Percentiles rank a stretch among this genome's conserved stretches.
Conservation (phyloP, 2,113 vertebrate genomes). For the Telmatochromis sp. region DNA sequence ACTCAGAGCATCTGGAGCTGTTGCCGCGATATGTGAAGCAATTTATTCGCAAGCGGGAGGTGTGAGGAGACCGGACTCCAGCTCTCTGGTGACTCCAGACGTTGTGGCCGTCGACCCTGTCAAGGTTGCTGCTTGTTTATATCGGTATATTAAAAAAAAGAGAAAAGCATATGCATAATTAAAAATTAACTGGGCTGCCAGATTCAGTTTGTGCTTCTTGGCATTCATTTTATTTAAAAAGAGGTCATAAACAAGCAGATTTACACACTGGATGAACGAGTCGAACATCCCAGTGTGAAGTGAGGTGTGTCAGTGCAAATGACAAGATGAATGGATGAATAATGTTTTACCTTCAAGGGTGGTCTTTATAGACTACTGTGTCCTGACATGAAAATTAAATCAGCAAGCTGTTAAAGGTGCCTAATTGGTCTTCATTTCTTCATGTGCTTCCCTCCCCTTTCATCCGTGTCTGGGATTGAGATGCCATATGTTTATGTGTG, state of each 20-base stretch:
- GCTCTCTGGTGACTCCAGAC: slow-evolving; percentile 32
- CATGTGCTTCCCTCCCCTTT: not conserved
- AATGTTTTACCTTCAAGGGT: not conserved
- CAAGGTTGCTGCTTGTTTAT: slow-evolving; percentile 30
- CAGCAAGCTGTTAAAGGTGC: not conserved
- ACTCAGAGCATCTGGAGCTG: slow-evolving; percentile 60
- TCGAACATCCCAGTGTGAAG: not conserved
- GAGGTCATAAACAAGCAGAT: not conserved
- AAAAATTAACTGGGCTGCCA: not conserved
- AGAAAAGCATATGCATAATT: not conserved
- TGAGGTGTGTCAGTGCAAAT: not conserved
- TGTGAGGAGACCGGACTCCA: slow-evolving; percentile 34
- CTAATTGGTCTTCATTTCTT: slow-evolving; percentile 23
- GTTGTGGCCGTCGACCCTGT: not conserved
- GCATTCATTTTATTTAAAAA: not conserved
- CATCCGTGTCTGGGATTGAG: not conserved
- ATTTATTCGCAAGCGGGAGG: slow-evolving; percentile 49
- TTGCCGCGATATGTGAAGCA: slow-evolving; percentile 23
- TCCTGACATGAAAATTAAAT: slow-evolving; percentile 44
- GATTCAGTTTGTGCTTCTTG: not conserved
- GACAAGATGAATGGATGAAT: slow-evolving; percentile 22
- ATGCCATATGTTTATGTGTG: not conserved
- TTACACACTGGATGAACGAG: not conserved
- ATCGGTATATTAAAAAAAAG: not conserved
- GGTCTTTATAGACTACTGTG: slow-evolving; percentile 9